Evolutionary conservation across 2,888 invertebrate genomes (phyloP).

Genomic region (Drosophila subsilvestris): DNA sequence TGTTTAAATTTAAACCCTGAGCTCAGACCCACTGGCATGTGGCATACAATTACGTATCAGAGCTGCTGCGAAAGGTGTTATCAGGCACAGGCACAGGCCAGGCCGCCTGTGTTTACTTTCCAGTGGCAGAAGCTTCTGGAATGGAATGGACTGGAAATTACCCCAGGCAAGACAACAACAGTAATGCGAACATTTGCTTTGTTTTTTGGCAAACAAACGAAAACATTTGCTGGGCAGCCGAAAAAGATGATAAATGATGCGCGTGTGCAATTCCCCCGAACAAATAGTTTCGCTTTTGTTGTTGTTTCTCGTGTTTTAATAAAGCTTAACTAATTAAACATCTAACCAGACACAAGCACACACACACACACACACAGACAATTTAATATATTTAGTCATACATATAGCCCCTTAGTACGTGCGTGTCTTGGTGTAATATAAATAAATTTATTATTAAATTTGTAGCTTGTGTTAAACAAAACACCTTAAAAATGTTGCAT

Average conservation of each 20-base stretch:
- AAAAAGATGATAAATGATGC: conserved; percentile 74
- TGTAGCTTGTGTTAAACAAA: conserved; percentile 68
- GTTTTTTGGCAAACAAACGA: conserved; percentile 54
- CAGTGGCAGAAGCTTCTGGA: conserved; percentile 10
- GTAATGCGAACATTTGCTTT: conserved; percentile 38
- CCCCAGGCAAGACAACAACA: conserved; percentile 17
- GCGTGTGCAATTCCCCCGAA: conserved; percentile 66
- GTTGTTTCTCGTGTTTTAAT: conserved; percentile 69
- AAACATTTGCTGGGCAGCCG: conserved; percentile 63
- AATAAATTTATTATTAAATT: conserved; percentile 60
- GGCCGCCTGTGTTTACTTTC: conserved; percentile 32
- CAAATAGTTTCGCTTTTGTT: conserved; percentile 28
- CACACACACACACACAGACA: neutral
- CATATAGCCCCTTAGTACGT: conserved; percentile 12
- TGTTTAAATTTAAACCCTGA: conserved; percentile 76
- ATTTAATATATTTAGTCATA: neutral
- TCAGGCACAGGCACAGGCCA: conserved; percentile 1
- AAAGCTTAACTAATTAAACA: conserved; percentile 77
- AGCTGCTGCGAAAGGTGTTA: conserved; percentile 21
- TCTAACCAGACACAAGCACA: conserved; percentile 3
- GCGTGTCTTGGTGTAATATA: conserved; percentile 55
- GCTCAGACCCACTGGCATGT: conserved; percentile 61
- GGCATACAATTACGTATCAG: neutral
- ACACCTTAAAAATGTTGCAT: conserved; percentile 65
- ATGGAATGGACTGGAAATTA: conserved; percentile 23